Evolutionary conservation across 1,140 invertebrate species (phyloP), one percentile per base, ranked within the genome.

Genomic region (Megalopta genalis): DNA sequence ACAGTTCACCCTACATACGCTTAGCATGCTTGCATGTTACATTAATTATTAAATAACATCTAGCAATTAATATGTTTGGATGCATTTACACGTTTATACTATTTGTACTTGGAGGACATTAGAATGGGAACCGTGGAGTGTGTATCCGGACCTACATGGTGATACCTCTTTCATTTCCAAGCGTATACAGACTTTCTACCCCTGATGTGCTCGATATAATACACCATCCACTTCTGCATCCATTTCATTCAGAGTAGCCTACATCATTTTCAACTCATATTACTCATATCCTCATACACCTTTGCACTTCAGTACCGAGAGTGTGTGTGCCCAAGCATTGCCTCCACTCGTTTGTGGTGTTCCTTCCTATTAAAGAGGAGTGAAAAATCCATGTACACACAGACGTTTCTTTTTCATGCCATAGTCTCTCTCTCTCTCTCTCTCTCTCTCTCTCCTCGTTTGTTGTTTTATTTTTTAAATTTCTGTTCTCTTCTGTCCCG

Each of bases 1-100:
- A 46, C 60, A 62, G 68, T 65, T 65, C 67, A 25, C 21, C 25
- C 46, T 32, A 69, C 32, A 75, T 85, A 86, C 73, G 88, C 89
- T 90, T 90, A 89, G 90, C 88, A 91, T 90, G 88, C 77, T 85
- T 88, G 87, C 88, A 88, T 88, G 88, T 84, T 80, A 54, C 81
- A 86, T 16, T 73, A 86, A 83, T 70, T 68, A 83, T 57, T 80
- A 64, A 57, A 71, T 81, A 83, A 80, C 87, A 88, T 85, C 46
- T 83, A 88, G 83, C 69, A 65, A 86, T 77, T 89, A 88, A 86
- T 84, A 73, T 68, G 80, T 90, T 92, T 91, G 90, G 89, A 88
- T 91, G 89, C 85, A 91, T 92, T 91, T 91, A 92, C 89, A 91
- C 77, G 70, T 90, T 92, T 92, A 81, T 91, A 91, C 79, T 75